Conservation (phyloP, 2,113 vertebrate species). For the Aegotheles bennettii region DNA sequence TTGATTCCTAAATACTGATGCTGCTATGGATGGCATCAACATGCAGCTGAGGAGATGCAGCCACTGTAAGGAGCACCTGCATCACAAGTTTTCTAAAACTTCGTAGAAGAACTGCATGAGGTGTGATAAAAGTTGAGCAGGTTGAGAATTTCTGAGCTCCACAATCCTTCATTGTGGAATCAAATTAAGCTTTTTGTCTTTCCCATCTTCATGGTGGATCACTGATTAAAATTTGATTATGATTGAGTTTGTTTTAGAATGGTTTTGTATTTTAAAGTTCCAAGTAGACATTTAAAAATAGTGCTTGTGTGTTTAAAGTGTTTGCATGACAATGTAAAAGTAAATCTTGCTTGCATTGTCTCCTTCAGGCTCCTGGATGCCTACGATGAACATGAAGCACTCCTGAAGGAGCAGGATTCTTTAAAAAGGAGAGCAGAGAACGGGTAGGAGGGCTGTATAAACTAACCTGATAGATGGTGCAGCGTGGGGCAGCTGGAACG, state of each 20-base stretch:
- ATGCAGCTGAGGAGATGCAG: no score
- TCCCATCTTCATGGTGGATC: fast-evolving
- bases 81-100: neutral
- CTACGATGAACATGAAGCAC: constrained; percentile 89
- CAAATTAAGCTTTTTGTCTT: fast-evolving
- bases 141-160: neutral
- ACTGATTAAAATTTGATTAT: fast-evolving
- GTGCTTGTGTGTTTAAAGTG: fast-evolving
- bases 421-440: constrained; percentile 92
- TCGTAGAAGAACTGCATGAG: neutral
- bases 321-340: fast-evolving
- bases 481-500: fast-evolving
- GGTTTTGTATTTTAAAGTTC: fast-evolving
- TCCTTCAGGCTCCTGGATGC: constrained; percentile 83
- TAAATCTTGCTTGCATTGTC: neutral
- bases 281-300: fast-evolving
- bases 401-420: constrained; percentile 89
- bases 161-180: neutral
- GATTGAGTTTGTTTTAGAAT: fast-evolving
- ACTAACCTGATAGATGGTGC: fast-evolving
- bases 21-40: neutral
- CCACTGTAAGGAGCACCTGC: neutral
- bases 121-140: neutral
- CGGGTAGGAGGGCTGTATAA: constrained; percentile 71
- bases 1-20: fast-evolving